These are phyloP conservation scores for Vimba vimba DNA, from an alignment of 2,113 vertebrate genomes.

Conservation along the genomic window DNA sequence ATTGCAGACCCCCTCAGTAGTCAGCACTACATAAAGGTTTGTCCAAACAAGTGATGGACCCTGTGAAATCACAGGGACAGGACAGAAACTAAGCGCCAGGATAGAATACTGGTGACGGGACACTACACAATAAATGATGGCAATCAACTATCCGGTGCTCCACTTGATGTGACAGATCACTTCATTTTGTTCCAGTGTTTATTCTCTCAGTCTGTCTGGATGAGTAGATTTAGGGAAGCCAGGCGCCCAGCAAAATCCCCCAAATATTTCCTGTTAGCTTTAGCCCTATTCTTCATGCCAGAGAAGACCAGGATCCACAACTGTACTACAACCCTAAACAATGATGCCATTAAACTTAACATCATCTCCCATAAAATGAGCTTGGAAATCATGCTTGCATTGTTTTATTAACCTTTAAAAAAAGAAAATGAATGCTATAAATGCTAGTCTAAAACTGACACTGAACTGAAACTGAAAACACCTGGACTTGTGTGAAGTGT, in stretches of 20 bases:
- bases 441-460: background rate
- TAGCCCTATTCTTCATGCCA: constrained; percentile 50
- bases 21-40: background rate
- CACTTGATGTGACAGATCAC: constrained; percentile 39
- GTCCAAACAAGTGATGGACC: background rate
- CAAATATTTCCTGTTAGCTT: constrained; percentile 70
- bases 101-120: background rate
- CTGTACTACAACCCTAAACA: constrained; percentile 11
- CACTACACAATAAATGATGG: constrained; percentile 7
- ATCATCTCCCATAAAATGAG: background rate
- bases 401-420: no score
- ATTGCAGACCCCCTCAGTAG: background rate
- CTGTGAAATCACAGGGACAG: background rate
- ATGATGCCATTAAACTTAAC: background rate
- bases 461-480: background rate
- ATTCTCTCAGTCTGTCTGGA: constrained; percentile 35
- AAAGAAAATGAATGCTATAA: background rate
- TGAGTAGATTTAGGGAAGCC: constrained; percentile 36
- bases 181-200: constrained; percentile 17
- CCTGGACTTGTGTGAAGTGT: background rate
- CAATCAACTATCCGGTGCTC: constrained; percentile 34
- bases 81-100: background rate
- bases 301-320: background rate
- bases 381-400: background rate
- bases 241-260: constrained; percentile 55